These are phyloP conservation scores for Watsonalla binaria DNA, from an alignment of 2,888 invertebrate genomes.

Conservation along the genomic window DNA sequence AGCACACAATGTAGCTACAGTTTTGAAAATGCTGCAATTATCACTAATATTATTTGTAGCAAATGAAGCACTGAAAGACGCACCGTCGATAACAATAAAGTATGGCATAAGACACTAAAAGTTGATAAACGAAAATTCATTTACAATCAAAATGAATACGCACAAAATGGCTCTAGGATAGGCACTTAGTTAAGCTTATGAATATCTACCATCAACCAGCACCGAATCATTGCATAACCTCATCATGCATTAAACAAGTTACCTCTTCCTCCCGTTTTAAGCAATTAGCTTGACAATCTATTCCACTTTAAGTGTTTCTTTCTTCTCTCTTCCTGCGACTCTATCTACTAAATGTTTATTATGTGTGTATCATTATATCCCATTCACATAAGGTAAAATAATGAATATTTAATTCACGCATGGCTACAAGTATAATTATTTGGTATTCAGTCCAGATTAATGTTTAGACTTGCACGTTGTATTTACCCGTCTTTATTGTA, in stretches of 20 bases:
- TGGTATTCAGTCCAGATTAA: conserved; percentile 58
- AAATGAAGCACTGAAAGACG: conserved; percentile 2
- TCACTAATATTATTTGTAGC: conserved; percentile 1
- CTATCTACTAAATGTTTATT: conserved; percentile 49
- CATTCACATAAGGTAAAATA: conserved; percentile 43
- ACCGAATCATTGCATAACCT: conserved; percentile 61
- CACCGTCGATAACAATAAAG: background rate
- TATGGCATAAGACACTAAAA: background rate
- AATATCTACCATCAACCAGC: conserved; percentile 41
- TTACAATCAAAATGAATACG: conserved; percentile 21
- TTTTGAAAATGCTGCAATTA: conserved; percentile 6
- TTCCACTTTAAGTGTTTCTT: conserved; percentile 47
- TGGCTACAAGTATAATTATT: conserved; percentile 65
- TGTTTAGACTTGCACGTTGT: conserved; percentile 77
- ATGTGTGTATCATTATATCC: conserved; percentile 50
- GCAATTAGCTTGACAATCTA: conserved; percentile 48
- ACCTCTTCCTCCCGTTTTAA: conserved; percentile 42
- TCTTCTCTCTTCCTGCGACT: conserved; percentile 49
- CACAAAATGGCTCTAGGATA: conserved; percentile 68
- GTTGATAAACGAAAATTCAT: conserved; percentile 4
- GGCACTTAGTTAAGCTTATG: conserved; percentile 52
- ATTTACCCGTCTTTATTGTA: conserved; percentile 53
- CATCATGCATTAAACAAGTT: conserved; percentile 55
- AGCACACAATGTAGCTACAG: conserved; percentile 13
- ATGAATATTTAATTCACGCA: conserved; percentile 57